Evolutionary conservation across 2,113 vertebrate genomes (phyloP), one percentile per base, ranked within the genome.

Genomic region (Pao palembangensis): DNA sequence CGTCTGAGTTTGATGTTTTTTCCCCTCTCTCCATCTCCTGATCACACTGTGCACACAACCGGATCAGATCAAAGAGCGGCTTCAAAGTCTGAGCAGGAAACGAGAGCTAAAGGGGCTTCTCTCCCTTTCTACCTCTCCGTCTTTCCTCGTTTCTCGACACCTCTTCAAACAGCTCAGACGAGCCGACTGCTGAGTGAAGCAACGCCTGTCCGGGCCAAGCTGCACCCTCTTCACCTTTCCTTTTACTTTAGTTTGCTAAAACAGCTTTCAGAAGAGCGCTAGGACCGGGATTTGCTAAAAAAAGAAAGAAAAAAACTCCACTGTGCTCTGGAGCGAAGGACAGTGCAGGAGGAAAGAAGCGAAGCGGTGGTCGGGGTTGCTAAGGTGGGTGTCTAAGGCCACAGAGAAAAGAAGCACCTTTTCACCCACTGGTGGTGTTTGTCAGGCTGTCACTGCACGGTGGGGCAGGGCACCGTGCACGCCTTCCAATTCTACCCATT

Each of bases 21-120:
- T 74, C 59, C 74, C 28, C 60, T 73, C 66, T 63, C 54, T 58
- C 44, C 44, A 16, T n/a, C 44, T 16, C 44, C 15, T n/a, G 85
- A 89, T 88, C 88, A 83, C 82, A 83, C 77, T 79, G 79, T 73
- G 83, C 79, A 87, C 84, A 83, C 73, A 76, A 82, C 82, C 56
- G 43, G 71, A 80, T 76, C 64, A 85, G 88, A 92, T 92, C 89
- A 91, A 91, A 91, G 90, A 74, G 58, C 60, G 51, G 85, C 90
- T 90, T 91, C 89, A 91, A 91, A 92, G 88, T 80, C 34, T 2
- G 67, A 75, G 79, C 71, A 79, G 87, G 86, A 90, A 86, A 80
- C 84, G 71, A 75, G 75, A 86, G 82, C 86, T 88, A 84, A 89
- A 81, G 79, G 83, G 80, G 50, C 51, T 66, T 67, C 62, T 64